A percentile compares a stretch with the other conserved stretches of the same genome.
Conservation (phyloP, 1,140 invertebrate genomes). For the Paramacrobiotus metropolitanus region DNA sequence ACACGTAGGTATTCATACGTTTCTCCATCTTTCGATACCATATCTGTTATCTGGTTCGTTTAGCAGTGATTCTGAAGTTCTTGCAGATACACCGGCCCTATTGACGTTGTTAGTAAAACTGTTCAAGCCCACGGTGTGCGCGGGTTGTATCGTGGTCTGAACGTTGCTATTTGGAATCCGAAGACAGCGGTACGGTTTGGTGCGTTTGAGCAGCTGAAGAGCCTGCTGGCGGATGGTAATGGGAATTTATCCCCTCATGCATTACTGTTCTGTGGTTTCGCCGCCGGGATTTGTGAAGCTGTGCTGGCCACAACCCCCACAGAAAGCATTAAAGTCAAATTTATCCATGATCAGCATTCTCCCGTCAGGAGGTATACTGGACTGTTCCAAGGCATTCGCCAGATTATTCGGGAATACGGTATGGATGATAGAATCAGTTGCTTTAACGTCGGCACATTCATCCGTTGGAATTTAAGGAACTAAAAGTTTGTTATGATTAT, state of each 20-base stretch:
- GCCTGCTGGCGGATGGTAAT: slow-evolving; percentile 41
- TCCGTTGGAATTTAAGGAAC: too few relatives aligned
- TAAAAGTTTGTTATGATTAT: too few relatives aligned
- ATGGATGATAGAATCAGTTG: slow-evolving; percentile 13
- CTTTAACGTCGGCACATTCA: too few relatives aligned
- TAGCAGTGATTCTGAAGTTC: slow-evolving; percentile 7
- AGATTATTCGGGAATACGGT: slow-evolving; percentile 71
- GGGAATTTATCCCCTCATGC: slow-evolving; percentile 51
- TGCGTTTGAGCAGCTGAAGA: slow-evolving; percentile 82
- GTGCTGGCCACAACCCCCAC: slow-evolving; percentile 92
- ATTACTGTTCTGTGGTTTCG: slow-evolving; percentile 68
- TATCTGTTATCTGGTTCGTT: slow-evolving; percentile 7
- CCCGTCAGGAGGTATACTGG: slow-evolving; percentile 69
- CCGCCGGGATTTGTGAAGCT: slow-evolving; percentile 79
- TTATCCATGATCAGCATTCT: slow-evolving; percentile 88
- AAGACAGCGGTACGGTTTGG: slow-evolving; percentile 93
- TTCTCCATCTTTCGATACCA: too few relatives aligned
- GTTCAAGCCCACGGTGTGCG: slow-evolving; percentile 61
- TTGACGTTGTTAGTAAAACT: slow-evolving; percentile 81
- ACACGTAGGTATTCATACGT: slow-evolving; percentile 23
- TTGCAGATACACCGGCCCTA: slow-evolving; percentile 51
- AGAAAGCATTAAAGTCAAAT: slow-evolving; percentile 99
- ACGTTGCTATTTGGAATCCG: slow-evolving; percentile 81
- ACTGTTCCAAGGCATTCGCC: slow-evolving; percentile 71
- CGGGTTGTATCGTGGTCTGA: slow-evolving; percentile 80